Base-by-base conservation (phyloP, 2,113 vertebrate genomes). In the Oreochromis spilurus region DNA sequence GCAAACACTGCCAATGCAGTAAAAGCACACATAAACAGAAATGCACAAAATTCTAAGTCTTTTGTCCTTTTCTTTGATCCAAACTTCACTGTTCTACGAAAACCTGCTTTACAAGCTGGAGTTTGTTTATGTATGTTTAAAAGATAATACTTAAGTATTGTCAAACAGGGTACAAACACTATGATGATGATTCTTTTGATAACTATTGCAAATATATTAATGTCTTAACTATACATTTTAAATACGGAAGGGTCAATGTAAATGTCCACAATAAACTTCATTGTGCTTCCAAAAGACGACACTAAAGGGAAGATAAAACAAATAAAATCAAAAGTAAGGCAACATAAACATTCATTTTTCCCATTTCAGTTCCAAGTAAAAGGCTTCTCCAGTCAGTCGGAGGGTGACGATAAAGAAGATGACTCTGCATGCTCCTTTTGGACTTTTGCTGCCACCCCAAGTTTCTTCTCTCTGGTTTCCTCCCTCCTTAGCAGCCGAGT, bases 401-500 rank as follows among this genome's bases (percentile, higher is more conserved):
- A 77, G 72, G 72, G 6, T 36, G 58, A 62, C 2, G 80, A 54
- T 54, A 38, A 14, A 57, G 78, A 55, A 26, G 26, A 72, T 6
- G 78, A 16, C 24, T 60, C 0, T 7, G 5, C 3, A 2, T 52
- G 82, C 82, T 19, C 29, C 79, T 90, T 38, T n/a, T 48, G 53
- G 77, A 89, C 84, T 84, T 81, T n/a, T 82, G 54, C 79, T 52
- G 54, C 86, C 24, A 31, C 40, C 31, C 12, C 50, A 62, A 72
- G 79, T 43, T 29, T 65, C 40, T 80, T 55, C 84, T 84, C 60
- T 60, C 31, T 34, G 85, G 24, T 85, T 79, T 70, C 81, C n/a
- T 91, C 82, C 14, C 58, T 78, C 60, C 50, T 53, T 77, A 34
- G 48, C 88, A 75, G 78, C 78, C 70, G 14, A 86, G 83, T 84